Evolutionary conservation across 2,888 invertebrate genomes (phyloP).

Genomic region (Plebejus argus): DNA sequence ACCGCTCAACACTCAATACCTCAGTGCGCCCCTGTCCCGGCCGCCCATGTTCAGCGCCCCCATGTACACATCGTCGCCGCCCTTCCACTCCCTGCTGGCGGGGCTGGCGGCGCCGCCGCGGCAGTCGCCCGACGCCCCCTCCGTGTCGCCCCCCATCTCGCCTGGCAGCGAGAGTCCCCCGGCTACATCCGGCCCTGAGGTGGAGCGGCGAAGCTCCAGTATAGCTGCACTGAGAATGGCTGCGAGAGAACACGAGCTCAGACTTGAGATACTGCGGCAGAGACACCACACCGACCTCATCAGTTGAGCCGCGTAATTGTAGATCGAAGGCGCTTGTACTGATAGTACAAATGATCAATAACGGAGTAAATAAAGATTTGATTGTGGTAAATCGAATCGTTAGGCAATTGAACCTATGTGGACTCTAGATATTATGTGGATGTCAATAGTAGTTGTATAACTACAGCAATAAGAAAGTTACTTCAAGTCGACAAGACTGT

Average conservation of each 20-base stretch:
- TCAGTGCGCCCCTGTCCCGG: constrained; percentile 71
- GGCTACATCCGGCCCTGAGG: constrained; percentile 82
- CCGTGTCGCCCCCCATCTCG: constrained; percentile 80
- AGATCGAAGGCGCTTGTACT: neutral
- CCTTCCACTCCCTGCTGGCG: constrained; percentile 70
- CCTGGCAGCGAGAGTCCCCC: constrained; percentile 78
- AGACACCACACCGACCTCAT: constrained; percentile 88
- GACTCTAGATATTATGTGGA: neutral
- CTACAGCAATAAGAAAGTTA: constrained; percentile 29
- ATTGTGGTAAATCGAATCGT: neutral
- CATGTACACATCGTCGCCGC: constrained; percentile 82
- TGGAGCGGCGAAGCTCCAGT: constrained; percentile 91
- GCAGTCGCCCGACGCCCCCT: constrained; percentile 70
- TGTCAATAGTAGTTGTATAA: neutral
- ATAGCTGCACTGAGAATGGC: constrained; percentile 93
- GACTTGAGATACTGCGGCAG: constrained; percentile 90
- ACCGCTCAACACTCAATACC: constrained; percentile 74
- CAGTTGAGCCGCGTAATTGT: constrained; percentile 80
- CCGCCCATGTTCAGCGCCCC: constrained; percentile 83
- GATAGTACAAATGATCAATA: constrained; percentile 5
- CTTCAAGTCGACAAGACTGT: constrained; percentile 5
- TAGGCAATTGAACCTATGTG: neutral
- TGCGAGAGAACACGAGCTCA: constrained; percentile 93
- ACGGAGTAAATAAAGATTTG: neutral
- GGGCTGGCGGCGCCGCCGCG: constrained; percentile 73